Evolutionary conservation across 2,888 invertebrate genomes (phyloP).

Genomic region (Zhuqinia jingwanae): DNA sequence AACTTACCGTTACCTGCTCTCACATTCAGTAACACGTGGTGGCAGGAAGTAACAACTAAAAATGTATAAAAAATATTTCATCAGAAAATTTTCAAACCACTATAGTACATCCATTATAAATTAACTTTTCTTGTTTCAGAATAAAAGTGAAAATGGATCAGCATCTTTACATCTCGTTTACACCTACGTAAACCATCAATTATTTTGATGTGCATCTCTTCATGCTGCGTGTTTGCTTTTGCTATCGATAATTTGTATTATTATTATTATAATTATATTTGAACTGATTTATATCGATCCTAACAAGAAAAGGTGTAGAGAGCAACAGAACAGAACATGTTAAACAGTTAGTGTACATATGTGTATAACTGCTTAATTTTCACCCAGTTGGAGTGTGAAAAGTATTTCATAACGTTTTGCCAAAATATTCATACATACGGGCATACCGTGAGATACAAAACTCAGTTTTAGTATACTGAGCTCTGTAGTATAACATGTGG

Average conservation of each 20-base stretch:
- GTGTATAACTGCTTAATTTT: slow-evolving; percentile 13
- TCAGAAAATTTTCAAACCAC: too few species aligned
- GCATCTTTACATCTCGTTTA: background rate
- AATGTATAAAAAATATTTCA: too few species aligned
- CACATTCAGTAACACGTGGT: too few species aligned
- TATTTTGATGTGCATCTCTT: background rate
- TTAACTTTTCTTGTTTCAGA: too few species aligned
- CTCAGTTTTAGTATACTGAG: background rate
- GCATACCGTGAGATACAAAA: background rate
- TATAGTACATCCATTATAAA: too few species aligned
- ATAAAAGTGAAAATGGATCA: background rate
- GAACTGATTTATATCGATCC: background rate
- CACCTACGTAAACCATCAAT: background rate
- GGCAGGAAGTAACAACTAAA: too few species aligned
- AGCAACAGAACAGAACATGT: background rate
- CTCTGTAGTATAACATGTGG: background rate
- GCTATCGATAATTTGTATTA: background rate
- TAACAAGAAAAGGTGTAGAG: background rate
- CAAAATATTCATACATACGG: slow-evolving; percentile 2
- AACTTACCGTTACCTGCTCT: too few species aligned
- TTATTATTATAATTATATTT: too few species aligned
- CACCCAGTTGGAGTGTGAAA: slow-evolving; percentile 33
- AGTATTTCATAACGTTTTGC: slow-evolving; percentile 33
- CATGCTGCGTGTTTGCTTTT: background rate
- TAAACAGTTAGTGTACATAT: background rate